Conservation (phyloP, 2,888 invertebrate species). For the Papilio protenor region DNA sequence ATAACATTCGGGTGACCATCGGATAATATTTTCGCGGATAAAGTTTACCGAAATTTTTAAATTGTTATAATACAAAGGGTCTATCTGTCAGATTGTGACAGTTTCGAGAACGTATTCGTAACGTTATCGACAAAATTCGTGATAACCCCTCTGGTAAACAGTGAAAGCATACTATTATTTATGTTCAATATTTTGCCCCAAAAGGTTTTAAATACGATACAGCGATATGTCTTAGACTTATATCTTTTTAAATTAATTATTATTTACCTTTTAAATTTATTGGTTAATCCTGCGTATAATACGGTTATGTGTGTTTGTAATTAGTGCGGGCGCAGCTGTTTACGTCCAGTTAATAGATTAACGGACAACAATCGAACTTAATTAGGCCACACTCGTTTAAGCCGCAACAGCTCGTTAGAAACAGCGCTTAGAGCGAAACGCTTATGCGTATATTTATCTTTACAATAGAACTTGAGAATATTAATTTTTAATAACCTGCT, state of each 20-base stretch:
- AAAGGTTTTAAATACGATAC: not conserved
- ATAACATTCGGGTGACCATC: too few species aligned
- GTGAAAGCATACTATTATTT: too few species aligned
- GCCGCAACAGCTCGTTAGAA: slow-evolving; percentile 27
- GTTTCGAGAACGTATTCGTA: too few species aligned
- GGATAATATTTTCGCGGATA: too few species aligned
- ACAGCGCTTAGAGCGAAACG: slow-evolving; percentile 1
- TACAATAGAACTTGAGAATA: not conserved
- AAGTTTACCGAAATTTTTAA: too few species aligned
- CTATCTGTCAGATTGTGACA: too few species aligned
- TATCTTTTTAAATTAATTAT: not conserved
- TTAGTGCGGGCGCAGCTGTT: slow-evolving; percentile 21
- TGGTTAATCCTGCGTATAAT: not conserved
- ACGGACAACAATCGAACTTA: slow-evolving; percentile 24
- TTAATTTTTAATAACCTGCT: not conserved
- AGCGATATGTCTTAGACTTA: not conserved
- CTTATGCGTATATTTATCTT: not conserved
- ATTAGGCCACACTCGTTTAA: slow-evolving; percentile 31
- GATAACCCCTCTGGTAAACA: too few species aligned
- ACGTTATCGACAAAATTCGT: too few species aligned
- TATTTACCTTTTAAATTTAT: not conserved
- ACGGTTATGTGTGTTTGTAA: slow-evolving; percentile 7
- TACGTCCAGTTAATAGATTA: slow-evolving; percentile 30
- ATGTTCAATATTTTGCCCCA: too few species aligned
- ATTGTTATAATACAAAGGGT: too few species aligned